Base-by-base conservation (phyloP, 1,140 invertebrate genomes). In the Elysia chlorotica region DNA sequence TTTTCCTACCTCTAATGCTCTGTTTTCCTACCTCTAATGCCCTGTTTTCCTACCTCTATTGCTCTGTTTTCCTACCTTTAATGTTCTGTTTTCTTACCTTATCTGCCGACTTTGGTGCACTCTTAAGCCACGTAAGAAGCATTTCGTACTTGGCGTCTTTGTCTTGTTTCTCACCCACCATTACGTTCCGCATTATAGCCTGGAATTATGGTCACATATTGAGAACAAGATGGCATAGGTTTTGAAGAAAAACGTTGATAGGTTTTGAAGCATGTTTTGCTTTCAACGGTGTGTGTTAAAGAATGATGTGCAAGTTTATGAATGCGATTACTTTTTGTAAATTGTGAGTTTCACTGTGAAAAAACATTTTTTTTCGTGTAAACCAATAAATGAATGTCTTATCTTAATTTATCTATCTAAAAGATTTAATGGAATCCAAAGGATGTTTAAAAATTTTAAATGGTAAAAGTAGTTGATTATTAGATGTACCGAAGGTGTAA, bases 61-160 rank as follows among this genome's bases (percentile, higher is more conserved):
- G 62, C 25, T 17, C 36, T 14, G 17, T 65, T 33, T 65, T 35
- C 17, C 21, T 30, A 28, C 37, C n/a, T 63, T 30, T 19, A 2
- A 28, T 14, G n/a, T 54, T 21, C 6, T 41, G 31, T 19, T n/a
- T 35, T 35, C 37, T 36, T 71, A 86, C 84, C 81, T 85, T 86
- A 56, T 85, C 79, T 17, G 73, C 71, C 5, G 82, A 75, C 72
- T 81, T 80, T 1, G 83, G 82, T 35, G 81, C 79, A 41, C 79
- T 76, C 57, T 86, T 85, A 53, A 84, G 67, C 85, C 85, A 86
- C 17, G 81, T 84, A 71, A 83, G 77, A 65, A 86, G 54, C 85
- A 86, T 86, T 19, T 84, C 78, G 61, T 79, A 84, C 31, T 82
- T 78, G 1, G 81, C 79, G 6, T 84, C 81, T 36, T 19, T 54